Evolutionary conservation across 92 coral and sea anemone species (phyloP), one percentile per base, ranked within the genome.

Genomic region (Umimayanthus chanpuru): DNA sequence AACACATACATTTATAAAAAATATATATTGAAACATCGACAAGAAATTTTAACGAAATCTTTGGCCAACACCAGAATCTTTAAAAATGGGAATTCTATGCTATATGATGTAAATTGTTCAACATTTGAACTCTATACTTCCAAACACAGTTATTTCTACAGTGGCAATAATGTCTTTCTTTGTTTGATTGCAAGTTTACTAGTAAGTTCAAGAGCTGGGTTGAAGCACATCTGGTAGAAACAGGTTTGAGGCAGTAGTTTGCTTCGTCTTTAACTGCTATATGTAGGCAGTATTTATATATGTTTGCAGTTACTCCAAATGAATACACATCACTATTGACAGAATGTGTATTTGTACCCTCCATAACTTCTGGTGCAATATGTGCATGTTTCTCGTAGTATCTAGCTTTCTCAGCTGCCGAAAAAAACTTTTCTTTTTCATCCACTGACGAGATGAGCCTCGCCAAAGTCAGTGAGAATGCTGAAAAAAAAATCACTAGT

Each of bases 351-450:
- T 76, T 70, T 41, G 81, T 21, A 50, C 89, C 89, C 10, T 53
- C 50, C 4, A 86, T 73, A 76, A 86, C 44, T 77, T 86, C 89
- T 11, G 89, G 89, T 11, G 89, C 76, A 86, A 76, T 86, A 23
- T 86, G 89, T 28, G n/a, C 47, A 29, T 86, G 83, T 28, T 86
- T 30, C 18, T 10, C 39, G 55, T 74, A 7, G 74, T 86, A 86
- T 11, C 23, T 18, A 18, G 23, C 76, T 29, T 86, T 81, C 36
- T 64, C 83, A 38, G 41, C 58, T 32, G 9, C 47, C 2, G 47
- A 23, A 16, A 87, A 41, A 73, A 20, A 3, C 38, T 65, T 77
- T 87, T 49, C 38, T 36, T 53, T 58, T 87, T 5, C 25, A 82
- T 56, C 38, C 89, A 86, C 30, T 39, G 9, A 85, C 15, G 2